phyloP scores from a whole-genome alignment of 1,140 invertebrate genomes.

The Drosophila fuyamai region DNA sequence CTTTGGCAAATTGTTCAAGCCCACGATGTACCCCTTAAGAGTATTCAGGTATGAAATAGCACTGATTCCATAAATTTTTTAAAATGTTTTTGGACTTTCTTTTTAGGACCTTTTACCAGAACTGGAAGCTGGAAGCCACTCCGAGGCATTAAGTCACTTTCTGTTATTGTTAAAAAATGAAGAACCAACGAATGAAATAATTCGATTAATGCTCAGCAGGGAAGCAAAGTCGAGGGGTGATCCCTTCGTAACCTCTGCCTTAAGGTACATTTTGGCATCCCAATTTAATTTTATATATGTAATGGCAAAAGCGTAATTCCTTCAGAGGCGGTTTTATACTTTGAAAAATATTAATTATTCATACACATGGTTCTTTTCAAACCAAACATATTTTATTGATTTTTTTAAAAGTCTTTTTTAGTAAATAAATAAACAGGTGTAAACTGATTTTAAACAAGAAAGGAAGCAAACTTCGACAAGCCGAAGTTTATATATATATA shows the following conservation, averaged over 20 bases:
- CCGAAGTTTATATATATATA: too few relatives aligned
- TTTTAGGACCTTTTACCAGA: conserved; percentile 90
- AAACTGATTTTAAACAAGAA: too few relatives aligned
- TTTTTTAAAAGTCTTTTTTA: too few relatives aligned
- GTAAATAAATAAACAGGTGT: too few relatives aligned
- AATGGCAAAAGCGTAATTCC: too few relatives aligned
- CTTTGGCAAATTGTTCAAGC: conserved; percentile 97
- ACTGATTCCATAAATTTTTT: not conserved
- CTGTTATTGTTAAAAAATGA: conserved; percentile 96
- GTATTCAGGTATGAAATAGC: conserved; percentile 89
- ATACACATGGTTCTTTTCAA: too few relatives aligned
- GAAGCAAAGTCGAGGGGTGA: conserved; percentile 90
- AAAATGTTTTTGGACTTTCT: not conserved
- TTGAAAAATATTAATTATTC: too few relatives aligned
- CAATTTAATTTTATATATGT: too few relatives aligned
- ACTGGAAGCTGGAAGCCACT: conserved; percentile 93
- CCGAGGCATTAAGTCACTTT: conserved; percentile 96
- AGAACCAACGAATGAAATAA: conserved; percentile 93
- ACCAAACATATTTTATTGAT: too few relatives aligned
- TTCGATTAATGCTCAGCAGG: conserved; percentile 93
- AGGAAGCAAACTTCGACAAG: too few relatives aligned
- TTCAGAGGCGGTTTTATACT: too few relatives aligned
- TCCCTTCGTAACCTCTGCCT: conserved; percentile 93
- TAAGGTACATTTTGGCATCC: conserved; percentile 86
- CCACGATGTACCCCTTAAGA: conserved; percentile 95